These are phyloP conservation scores for Lichenostomus cassidix DNA, from an alignment of 2,113 vertebrate species.

Conservation along the genomic window DNA sequence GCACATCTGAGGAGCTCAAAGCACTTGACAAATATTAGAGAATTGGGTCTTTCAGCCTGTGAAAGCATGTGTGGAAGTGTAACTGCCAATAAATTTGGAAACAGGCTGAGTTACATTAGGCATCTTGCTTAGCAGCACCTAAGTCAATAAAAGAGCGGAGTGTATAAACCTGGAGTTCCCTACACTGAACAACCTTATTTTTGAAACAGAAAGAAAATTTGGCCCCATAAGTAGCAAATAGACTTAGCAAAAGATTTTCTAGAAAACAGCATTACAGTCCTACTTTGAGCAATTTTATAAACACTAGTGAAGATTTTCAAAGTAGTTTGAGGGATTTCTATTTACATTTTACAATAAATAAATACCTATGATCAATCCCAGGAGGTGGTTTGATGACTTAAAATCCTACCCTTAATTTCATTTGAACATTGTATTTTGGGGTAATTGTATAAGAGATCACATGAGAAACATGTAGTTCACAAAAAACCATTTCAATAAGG, in stretches of 20 bases:
- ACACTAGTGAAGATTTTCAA: background rate
- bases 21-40: background rate
- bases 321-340: background rate
- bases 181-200: background rate
- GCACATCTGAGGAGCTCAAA: background rate
- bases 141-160: background rate
- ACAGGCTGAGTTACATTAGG: background rate
- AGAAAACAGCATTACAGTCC: background rate
- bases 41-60: background rate
- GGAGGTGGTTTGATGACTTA: background rate
- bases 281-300: background rate
- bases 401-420: background rate
- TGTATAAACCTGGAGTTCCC: background rate
- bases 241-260: background rate
- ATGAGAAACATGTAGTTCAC: background rate
- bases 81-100: background rate
- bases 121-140: background rate
- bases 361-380: background rate
- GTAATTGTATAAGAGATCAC: background rate
- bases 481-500: background rate
- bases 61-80: background rate
- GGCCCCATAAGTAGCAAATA: background rate
- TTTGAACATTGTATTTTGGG: background rate
- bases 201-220: background rate
- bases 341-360: background rate